Conservation (phyloP, 2,797 vertebrate species). For the Peromyscus aztecus region DNA sequence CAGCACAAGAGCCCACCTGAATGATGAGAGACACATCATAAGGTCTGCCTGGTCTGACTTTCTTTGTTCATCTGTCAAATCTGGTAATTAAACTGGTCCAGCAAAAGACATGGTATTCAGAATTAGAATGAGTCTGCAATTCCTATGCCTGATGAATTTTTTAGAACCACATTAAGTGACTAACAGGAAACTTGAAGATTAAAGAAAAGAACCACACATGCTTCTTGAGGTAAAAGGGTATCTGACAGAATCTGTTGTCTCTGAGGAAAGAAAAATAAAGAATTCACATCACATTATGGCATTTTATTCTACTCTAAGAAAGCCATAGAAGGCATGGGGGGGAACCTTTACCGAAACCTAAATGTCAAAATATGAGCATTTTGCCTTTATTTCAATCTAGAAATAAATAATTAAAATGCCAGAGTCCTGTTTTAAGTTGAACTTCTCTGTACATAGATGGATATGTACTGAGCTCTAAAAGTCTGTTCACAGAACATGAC, state of each 20-base stretch:
- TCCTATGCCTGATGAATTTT: conserved; percentile 61
- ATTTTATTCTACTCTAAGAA: conserved; percentile 13
- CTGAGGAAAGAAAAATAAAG: conserved; percentile 13
- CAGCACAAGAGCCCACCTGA: neutral
- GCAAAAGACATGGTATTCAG: conserved; percentile 36
- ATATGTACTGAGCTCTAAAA: conserved; percentile 17
- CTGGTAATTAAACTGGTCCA: conserved; percentile 54
- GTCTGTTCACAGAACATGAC: neutral
- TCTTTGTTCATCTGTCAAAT: conserved; percentile 52
- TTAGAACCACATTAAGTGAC: conserved; percentile 58
- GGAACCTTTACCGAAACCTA: neutral
- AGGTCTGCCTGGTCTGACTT: neutral
- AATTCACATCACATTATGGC: neutral
- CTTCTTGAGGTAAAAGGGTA: conserved; percentile 58
- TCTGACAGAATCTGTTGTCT: conserved; percentile 28
- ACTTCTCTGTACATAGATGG: conserved; percentile 41
- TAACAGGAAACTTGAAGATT: conserved; percentile 48
- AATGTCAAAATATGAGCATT: conserved; percentile 45
- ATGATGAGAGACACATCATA: conserved; percentile 10
- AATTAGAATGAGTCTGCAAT: conserved; percentile 60
- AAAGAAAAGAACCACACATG: conserved; percentile 42
- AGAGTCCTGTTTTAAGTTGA: conserved; percentile 56
- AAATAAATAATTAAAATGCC: conserved; percentile 50
- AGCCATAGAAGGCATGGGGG: neutral
- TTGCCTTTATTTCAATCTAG: conserved; percentile 36